Base-by-base conservation (phyloP, 1,140 invertebrate species). In the Latrodectus geometricus region DNA sequence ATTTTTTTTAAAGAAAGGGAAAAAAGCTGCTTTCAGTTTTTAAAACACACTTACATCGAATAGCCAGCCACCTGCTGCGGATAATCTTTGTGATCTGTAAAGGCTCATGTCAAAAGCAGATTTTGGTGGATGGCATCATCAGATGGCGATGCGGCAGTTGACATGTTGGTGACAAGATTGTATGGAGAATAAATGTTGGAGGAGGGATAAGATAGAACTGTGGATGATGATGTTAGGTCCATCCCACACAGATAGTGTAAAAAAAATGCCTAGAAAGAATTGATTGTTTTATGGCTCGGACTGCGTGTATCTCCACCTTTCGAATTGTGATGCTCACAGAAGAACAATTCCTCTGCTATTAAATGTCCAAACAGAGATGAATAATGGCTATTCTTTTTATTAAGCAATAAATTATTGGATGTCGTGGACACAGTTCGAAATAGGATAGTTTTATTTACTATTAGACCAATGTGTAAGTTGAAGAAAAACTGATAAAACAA, bases 21-120 rank as follows among this genome's bases (percentile, higher is more conserved):
- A 61, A 61, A 61, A 61, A 4, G 17, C 11, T 17, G 54, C 17
- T 61, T 61, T 61, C 11, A 61, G 17, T 35, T 83, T 75, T 83
- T 65, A 83, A 75, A 83, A 52, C 72, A 35, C 35, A 48, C 54
- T 23, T 54, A n/a, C 61, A 75, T 83, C 72, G 14, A 83, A 2
- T 61, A 75, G 73, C 81, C 81, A 75, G 73, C 81, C 81, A 83
- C 81, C 81, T 83, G 72, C 72, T n/a, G 56, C 9, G 56, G 81
- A 68, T 72, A 75, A 21, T 66, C 70, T 72, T 82, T 73, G 66
- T 20, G 49, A 75, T 75, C 72, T 66, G 52, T 75, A 68, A 49
- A 82, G 69, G 56, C 52, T 61, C 69, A 70, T 75, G 72, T 83
- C 81, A 83, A n/a, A 23, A 72, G 11, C 81, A 83, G 81, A 83